phyloP scores from a whole-genome alignment of 2,888 invertebrate genomes.

The Odontocolon sp. region DNA sequence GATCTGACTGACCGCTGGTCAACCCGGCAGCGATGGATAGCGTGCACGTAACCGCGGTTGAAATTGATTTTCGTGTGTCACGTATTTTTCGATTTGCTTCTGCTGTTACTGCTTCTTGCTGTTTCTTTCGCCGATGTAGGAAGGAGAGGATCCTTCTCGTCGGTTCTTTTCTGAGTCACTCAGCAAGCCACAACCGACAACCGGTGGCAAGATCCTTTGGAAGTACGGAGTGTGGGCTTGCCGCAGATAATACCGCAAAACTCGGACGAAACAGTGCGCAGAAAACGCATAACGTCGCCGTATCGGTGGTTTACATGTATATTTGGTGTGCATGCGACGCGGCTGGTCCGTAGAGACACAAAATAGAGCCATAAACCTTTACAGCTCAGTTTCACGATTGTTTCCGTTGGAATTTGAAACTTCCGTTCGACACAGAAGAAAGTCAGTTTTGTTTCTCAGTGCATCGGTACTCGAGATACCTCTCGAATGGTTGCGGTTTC shows the following conservation, averaged over 20 bases:
- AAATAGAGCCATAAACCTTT: constrained; percentile 78
- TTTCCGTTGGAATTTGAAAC: constrained; percentile 75
- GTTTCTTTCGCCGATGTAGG: constrained; percentile 33
- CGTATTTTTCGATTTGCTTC: constrained; percentile 56
- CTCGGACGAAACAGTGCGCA: neutral
- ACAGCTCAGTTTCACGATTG: constrained; percentile 72
- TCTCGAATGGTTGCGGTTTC: constrained; percentile 43
- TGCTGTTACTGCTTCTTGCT: no score
- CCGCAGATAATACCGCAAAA: constrained; percentile 51
- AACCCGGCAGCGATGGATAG: constrained; percentile 20
- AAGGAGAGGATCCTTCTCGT: constrained; percentile 32
- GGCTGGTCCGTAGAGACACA: constrained; percentile 55
- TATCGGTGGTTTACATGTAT: neutral
- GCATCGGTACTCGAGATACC: constrained; percentile 6
- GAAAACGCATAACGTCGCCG: constrained; percentile 15
- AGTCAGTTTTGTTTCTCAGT: constrained; percentile 27
- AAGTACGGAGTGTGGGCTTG: constrained; percentile 5
- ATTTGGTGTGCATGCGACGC: constrained; percentile 55
- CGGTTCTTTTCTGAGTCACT: constrained; percentile 24
- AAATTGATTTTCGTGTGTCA: constrained; percentile 77
- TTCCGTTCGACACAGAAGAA: constrained; percentile 69
- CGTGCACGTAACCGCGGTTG: constrained; percentile 32
- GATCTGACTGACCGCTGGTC: neutral
- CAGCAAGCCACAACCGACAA: constrained; percentile 26
- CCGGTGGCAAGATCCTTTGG: constrained; percentile 23